Base-by-base conservation (phyloP, 2,797 vertebrate species). In the Dicrostonyx torquatus region DNA sequence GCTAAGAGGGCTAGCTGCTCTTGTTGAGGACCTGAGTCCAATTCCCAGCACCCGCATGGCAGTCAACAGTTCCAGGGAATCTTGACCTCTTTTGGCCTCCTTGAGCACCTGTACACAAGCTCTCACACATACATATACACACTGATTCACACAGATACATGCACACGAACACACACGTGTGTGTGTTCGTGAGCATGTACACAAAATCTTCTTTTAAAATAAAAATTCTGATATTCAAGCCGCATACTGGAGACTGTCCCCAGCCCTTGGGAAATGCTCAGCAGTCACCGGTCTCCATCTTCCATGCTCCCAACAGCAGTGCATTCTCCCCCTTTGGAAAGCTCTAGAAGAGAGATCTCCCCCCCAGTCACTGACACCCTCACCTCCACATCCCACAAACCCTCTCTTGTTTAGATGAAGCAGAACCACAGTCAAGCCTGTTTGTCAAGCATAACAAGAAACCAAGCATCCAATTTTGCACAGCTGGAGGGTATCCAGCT, bases 381-480 rank as follows among this genome's bases (percentile, higher is more conserved):
- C 0, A 14, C 40, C 58, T 34, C 5, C 22, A 4, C 8, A 55
- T 43, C 62, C 73, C 80, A 12, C 53, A 72, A 70, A 66, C 26
- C 50, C 83, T 87, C 60, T 9, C 6, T 77, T 62, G 45, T 50
- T 89, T 86, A 73, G 48, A 88, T 72, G 70, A 88, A 87, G 64
- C 15, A 79, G 0, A 72, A 72, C 50, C 87, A 29, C 43, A 34
- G 9, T 48, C 88, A 34, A 73, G 29, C 29, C 82, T 75, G 20
- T 79, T 86, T 70, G 85, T 89, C 68, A 66, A 91, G 73, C 8
- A 45, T 70, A 90, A 92, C 79, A 86, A 85, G 70, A 93, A 93
- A 48, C 62, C 90, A 92, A 88, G 93, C 83, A 79, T 85, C 73
- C 75, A 76, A 92, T 94, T 92, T 87, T 90, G 66, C 82, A 84